Evolutionary conservation across 2,797 vertebrate genomes (phyloP).

Genomic region (Hoplostethus mediterraneus): DNA sequence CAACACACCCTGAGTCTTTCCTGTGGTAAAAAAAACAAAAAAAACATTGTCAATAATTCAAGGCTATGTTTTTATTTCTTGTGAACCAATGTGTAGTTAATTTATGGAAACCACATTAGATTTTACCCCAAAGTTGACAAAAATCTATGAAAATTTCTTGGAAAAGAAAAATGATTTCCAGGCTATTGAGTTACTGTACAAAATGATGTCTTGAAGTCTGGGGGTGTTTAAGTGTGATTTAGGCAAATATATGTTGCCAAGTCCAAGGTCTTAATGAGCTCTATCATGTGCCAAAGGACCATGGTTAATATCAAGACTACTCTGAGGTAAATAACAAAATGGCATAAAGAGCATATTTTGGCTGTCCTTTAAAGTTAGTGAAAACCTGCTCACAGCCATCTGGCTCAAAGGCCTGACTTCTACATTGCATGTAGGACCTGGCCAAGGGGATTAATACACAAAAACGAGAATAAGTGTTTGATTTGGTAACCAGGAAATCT

Average conservation of each 20-base stretch:
- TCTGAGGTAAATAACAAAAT: neutral
- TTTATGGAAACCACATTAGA: slow-evolving; percentile 23
- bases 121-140: neutral
- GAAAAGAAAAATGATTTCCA: neutral
- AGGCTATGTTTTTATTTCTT: slow-evolving; percentile 4
- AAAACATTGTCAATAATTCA: slow-evolving; percentile 22
- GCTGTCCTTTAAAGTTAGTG: neutral
- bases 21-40: neutral
- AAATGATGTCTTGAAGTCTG: neutral
- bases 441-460: neutral
- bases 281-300: neutral
- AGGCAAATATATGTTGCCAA: neutral
- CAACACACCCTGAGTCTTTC: neutral
- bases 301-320: neutral
- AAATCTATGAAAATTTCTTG: neutral
- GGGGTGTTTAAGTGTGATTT: neutral
- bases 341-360: neutral
- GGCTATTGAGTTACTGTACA: neutral
- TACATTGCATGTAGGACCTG: neutral
- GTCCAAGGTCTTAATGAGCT: neutral
- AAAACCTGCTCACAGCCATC: neutral
- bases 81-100: neutral
- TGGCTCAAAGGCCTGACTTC: neutral
- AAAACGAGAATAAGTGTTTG: neutral
- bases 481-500: neutral